phyloP scores from a whole-genome alignment of 2,113 vertebrate genomes.

The Amblyornis subalaris region DNA sequence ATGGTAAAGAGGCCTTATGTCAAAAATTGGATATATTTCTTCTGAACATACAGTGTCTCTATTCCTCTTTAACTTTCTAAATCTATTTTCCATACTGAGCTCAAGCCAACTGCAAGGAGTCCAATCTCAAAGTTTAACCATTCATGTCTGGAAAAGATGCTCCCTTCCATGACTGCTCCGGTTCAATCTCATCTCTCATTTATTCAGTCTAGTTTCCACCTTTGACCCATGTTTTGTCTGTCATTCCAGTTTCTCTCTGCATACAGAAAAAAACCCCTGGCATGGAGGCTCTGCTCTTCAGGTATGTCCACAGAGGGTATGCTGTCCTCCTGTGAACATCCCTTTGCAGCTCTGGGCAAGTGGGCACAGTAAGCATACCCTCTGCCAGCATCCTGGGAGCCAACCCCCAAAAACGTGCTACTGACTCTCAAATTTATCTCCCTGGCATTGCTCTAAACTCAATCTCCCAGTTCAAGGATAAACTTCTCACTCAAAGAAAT shows the following conservation, averaged over 20 bases:
- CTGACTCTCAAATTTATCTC: not conserved
- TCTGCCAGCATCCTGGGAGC: not conserved
- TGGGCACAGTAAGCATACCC: not conserved
- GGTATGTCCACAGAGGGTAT: not conserved
- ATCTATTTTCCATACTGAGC: not conserved
- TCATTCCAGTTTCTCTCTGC: not conserved
- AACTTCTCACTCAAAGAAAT: not conserved
- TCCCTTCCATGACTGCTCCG: not conserved
- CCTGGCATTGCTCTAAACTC: not conserved
- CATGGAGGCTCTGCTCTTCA: not conserved
- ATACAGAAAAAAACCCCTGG: not conserved
- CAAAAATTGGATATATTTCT: not conserved
- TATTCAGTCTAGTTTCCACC: not conserved
- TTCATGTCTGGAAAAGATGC: not conserved
- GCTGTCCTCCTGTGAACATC: not conserved
- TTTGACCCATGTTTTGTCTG: not conserved
- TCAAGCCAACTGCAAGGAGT: not conserved
- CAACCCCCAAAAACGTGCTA: not conserved
- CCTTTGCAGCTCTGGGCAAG: not conserved
- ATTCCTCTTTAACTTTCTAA: not conserved
- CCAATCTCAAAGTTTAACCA: not conserved
- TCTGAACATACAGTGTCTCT: not conserved
- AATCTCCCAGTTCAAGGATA: not conserved
- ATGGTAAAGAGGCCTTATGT: not conserved
- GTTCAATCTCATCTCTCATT: not conserved